These are phyloP conservation scores for Probaryconus sp. DNA, from an alignment of 1,140 invertebrate species.

Conservation along the genomic window DNA sequence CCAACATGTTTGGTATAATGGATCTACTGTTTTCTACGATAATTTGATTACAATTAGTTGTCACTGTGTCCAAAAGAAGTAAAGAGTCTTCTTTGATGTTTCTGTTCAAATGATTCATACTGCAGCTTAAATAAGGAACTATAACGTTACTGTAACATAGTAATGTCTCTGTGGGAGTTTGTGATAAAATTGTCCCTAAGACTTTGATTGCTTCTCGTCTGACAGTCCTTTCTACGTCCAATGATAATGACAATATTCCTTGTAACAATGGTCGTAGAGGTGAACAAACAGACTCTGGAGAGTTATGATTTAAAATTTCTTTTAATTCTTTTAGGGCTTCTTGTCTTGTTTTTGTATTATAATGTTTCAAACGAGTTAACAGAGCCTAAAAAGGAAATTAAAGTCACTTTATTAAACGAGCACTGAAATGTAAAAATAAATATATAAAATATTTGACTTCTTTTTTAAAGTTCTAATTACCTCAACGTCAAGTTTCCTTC, in stretches of 20 bases:
- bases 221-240: slow-evolving; percentile 86
- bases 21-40: slow-evolving; percentile 82
- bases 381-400: slow-evolving; percentile 81
- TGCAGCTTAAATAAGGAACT: slow-evolving; percentile 87
- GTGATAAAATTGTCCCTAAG: slow-evolving; percentile 81
- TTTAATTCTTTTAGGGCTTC: slow-evolving; percentile 83
- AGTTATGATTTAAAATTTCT: slow-evolving; percentile 81
- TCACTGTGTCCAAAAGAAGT: slow-evolving; percentile 84
- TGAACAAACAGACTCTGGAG: slow-evolving; percentile 78
- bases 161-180: slow-evolving; percentile 77
- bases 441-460: background rate
- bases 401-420: no score
- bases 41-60: slow-evolving; percentile 81
- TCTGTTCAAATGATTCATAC: slow-evolving; percentile 91
- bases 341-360: slow-evolving; percentile 84
- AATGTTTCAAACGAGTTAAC: slow-evolving; percentile 86
- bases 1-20: slow-evolving; percentile 81
- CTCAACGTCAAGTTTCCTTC: slow-evolving; percentile 85
- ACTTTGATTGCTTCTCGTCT: slow-evolving; percentile 84
- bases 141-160: slow-evolving; percentile 86
- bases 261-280: slow-evolving; percentile 84
- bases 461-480: slow-evolving; percentile 73
- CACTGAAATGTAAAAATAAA: slow-evolving; percentile 10
- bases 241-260: slow-evolving; percentile 82
- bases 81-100: slow-evolving; percentile 90